Conservation (phyloP, 2,797 vertebrate genomes). For the Botia almorhae region DNA sequence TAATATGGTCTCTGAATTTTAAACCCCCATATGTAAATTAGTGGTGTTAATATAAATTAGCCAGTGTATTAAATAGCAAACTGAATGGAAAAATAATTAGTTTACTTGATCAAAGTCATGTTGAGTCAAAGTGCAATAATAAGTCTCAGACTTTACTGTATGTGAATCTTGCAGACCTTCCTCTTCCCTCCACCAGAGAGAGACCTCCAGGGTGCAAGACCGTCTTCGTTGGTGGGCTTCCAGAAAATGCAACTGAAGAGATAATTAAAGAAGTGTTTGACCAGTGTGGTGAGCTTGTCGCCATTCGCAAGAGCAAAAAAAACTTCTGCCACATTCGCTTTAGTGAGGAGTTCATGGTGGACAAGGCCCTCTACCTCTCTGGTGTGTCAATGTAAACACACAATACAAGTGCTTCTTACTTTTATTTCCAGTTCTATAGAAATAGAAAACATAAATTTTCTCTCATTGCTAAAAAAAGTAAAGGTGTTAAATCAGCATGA, state of each 20-base stretch:
- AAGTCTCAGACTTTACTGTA: background rate
- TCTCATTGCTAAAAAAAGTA: background rate
- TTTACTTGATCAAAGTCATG: background rate
- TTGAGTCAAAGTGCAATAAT: slow-evolving; percentile 2
- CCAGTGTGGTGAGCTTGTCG: slow-evolving; percentile 87
- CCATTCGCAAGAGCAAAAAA: slow-evolving; percentile 91
- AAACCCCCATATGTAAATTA: too few species aligned
- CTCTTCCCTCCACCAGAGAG: slow-evolving; percentile 87
- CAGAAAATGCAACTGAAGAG: slow-evolving; percentile 88
- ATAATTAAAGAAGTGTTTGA: slow-evolving; percentile 90
- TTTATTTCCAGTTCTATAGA: background rate
- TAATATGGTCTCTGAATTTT: too few species aligned
- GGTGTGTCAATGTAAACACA: slow-evolving; percentile 68
- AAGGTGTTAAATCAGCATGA: background rate
- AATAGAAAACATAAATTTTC: background rate
- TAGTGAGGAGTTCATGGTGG: slow-evolving; percentile 89
- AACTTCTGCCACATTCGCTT: slow-evolving; percentile 92
- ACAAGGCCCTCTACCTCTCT: slow-evolving; percentile 90
- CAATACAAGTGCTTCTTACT: background rate
- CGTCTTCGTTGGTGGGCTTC: slow-evolving; percentile 88
- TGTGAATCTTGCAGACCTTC: slow-evolving; percentile 78
- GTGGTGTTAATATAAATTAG: too few species aligned
- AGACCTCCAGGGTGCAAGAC: slow-evolving; percentile 89
- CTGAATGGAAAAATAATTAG: too few species aligned
- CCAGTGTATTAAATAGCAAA: background rate